These are phyloP conservation scores for Hyles euphorbiae DNA, from an alignment of 1,140 invertebrate species.

Conservation along the genomic window DNA sequence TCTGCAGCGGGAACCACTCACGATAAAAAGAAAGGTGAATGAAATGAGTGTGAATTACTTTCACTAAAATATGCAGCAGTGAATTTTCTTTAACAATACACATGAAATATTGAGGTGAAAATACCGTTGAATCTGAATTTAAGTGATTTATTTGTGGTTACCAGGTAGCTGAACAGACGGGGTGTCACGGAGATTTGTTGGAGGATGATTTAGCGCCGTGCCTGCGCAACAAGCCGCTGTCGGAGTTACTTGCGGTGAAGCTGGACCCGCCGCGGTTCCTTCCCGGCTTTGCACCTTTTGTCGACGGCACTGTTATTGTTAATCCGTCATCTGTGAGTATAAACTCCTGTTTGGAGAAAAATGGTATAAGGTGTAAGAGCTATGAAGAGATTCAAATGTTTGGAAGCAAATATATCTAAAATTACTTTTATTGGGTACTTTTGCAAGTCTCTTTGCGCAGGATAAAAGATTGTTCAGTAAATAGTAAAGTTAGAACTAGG, in stretches of 20 bases:
- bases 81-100: not conserved
- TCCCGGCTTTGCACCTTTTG: conserved; percentile 91
- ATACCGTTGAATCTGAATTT: no score
- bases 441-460: no score
- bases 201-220: conserved; percentile 90
- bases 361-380: no score
- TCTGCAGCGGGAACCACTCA: conserved; percentile 89
- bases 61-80: no score
- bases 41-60: no score
- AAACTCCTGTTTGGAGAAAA: not conserved
- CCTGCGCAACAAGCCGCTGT: conserved; percentile 82
- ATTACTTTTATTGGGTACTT: no score
- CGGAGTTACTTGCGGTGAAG: conserved; percentile 82
- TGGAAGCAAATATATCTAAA: no score
- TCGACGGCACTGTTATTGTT: conserved; percentile 88
- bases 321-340: conserved; percentile 72
- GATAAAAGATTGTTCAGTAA: no score
- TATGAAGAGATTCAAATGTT: no score
- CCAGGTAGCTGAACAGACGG: conserved; percentile 83
- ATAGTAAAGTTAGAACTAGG: no score
- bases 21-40: conserved; percentile 82
- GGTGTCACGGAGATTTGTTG: conserved; percentile 85
- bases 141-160: conserved; percentile 1
- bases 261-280: conserved; percentile 88
- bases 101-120: not conserved